phyloP scores from a whole-genome alignment of 1,140 invertebrate genomes.

The Papilio glaucus region DNA sequence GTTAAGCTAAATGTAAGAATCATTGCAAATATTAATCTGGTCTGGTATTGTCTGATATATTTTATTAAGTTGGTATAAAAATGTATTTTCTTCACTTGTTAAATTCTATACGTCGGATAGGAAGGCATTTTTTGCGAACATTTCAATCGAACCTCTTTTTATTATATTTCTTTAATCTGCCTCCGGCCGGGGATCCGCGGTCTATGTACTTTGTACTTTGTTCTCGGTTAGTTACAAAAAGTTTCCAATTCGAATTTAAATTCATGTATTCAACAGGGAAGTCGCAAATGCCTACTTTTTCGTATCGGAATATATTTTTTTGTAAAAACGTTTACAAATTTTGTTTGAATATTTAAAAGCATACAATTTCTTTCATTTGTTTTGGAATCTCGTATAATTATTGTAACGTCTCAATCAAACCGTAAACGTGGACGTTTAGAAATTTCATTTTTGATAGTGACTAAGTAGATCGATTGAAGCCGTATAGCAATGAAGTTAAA shows the following conservation, averaged over 20 bases:
- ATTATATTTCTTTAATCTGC: conserved; percentile 30
- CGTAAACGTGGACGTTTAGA: too few species aligned
- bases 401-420: too few species aligned
- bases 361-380: too few species aligned
- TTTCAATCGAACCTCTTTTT: conserved; percentile 36
- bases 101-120: neutral
- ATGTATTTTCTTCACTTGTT: neutral
- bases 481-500: too few species aligned
- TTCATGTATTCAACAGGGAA: conserved; percentile 25
- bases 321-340: neutral
- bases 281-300: neutral
- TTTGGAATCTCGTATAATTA: too few species aligned
- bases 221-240: conserved; percentile 30
- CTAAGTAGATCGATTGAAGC: too few species aligned
- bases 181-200: conserved; percentile 5
- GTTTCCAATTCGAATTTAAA: conserved; percentile 29
- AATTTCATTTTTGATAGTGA: too few species aligned
- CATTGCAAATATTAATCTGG: too few species aligned
- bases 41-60: too few species aligned
- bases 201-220: conserved; percentile 31
- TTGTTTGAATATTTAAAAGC: conserved; percentile 11
- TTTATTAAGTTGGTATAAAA: too few species aligned
- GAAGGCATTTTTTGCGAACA: neutral
- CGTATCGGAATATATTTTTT: conserved; percentile 13
- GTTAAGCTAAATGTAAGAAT: too few species aligned